Evolutionary conservation across 2,113 vertebrate genomes (phyloP), one percentile per base, ranked within the genome.

Genomic region (Amphilophus citrinellus): DNA sequence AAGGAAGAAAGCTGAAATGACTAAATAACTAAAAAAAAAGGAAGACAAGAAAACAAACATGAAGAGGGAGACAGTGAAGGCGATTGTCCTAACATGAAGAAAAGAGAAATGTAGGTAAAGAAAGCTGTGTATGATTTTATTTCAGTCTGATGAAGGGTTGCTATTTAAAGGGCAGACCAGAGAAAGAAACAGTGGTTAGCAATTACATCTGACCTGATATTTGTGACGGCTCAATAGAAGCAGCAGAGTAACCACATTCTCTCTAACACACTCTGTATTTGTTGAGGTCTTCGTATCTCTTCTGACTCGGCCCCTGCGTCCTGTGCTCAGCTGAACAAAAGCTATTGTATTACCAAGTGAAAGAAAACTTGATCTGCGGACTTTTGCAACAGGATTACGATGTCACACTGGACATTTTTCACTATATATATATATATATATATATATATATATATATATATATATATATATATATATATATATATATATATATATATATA

Each of bases 91-190:
- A 37, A 6, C 61, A 42, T 84, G 76, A 85, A 14, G 73, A 71
- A 73, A 47, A 83, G 73, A 81, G 66, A 58, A 62, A 62, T 7
- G 61, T 30, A 14, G 58, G 10, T 50, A 53, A 30, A 76, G 61
- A 77, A 30, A 14, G 39, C 71, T 60, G 0, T 1, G n/a, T 24
- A 57, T 76, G 47, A 80, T 83, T 57, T 62, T 57, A 6, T 24
- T 78, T 71, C 66, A 61, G 76, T 35, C 35, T 1, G 3, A 35
- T 68, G 30, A 53, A 1, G 6, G 18, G 77, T 22, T 68, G 76
- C 56, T 79, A 7, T 84, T 79, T 82, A 91, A 89, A 89, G 90
- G 90, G 78, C 85, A 90, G 7, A 53, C 10, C n/a, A 22, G 47
- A 71, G 76, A 77, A 84, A 50, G 2, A 62, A 59, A 24, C 47